Evolutionary conservation across 92 coral and sea anemone genomes (phyloP).

Genomic region (Phenganax marumi): DNA sequence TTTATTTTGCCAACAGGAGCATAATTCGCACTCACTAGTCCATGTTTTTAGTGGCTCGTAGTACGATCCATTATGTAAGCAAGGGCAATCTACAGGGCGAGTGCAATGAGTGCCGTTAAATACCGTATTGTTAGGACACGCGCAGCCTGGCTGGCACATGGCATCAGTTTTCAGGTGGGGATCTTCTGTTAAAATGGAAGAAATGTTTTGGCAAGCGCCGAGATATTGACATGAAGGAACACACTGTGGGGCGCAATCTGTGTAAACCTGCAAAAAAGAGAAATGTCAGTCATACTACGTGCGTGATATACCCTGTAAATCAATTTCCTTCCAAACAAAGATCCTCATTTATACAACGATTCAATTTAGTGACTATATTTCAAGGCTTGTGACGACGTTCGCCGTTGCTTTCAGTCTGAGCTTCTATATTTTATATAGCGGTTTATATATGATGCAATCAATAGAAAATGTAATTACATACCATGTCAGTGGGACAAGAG

Average conservation of each 20-base stretch:
- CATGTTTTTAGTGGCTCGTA: slow-evolving; percentile 68
- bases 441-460: neutral
- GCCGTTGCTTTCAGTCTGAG: neutral
- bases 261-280: slow-evolving; percentile 6
- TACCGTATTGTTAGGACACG: slow-evolving; percentile 59
- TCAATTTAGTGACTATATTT: neutral
- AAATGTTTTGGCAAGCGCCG: neutral
- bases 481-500: slow-evolving; percentile 19
- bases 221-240: slow-evolving; percentile 19
- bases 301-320: neutral
- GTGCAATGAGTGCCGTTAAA: slow-evolving; percentile 49
- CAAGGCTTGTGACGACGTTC: neutral
- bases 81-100: slow-evolving; percentile 64
- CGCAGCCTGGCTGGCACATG: slow-evolving; percentile 65
- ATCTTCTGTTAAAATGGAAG: neutral
- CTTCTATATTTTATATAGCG: neutral
- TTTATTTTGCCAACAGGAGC: slow-evolving; percentile 81
- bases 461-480: neutral
- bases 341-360: neutral
- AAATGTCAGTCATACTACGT: neutral
- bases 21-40: slow-evolving; percentile 65
- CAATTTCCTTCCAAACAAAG: no score
- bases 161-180: slow-evolving; percentile 28
- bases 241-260: slow-evolving; percentile 8
- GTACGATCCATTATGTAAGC: slow-evolving; percentile 56